These are phyloP conservation scores for Pelodiscus sinensis DNA, from an alignment of 2,113 vertebrate species.

Conservation along the genomic window DNA sequence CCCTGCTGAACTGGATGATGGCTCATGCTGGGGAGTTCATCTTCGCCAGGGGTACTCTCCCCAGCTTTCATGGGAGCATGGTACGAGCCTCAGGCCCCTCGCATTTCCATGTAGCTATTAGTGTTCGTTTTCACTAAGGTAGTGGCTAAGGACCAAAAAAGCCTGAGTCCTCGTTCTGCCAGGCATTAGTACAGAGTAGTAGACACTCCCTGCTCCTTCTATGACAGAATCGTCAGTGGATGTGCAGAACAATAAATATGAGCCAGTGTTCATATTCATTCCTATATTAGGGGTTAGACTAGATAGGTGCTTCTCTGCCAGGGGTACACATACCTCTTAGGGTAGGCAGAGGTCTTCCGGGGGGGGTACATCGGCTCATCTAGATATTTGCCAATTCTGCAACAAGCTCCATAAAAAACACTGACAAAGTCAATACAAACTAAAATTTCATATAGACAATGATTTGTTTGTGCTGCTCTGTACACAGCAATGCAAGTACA, in stretches of 20 bases:
- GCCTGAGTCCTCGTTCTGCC: not conserved
- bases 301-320: not conserved
- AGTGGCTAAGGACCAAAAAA: not conserved
- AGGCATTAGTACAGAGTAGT: not conserved
- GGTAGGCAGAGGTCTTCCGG: too few relatives aligned
- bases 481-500: too few relatives aligned
- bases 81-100: not conserved
- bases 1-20: rapidly evolving
- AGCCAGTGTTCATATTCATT: not conserved
- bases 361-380: too few relatives aligned
- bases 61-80: not conserved
- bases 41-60: rapidly evolving
- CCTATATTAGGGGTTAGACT: not conserved
- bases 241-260: not conserved
- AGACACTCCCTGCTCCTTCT: not conserved
- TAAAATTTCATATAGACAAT: too few relatives aligned
- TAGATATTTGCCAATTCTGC: too few relatives aligned
- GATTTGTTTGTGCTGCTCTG: too few relatives aligned
- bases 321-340: too few relatives aligned
- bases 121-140: not conserved
- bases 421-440: too few relatives aligned
- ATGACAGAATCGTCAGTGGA: not conserved
- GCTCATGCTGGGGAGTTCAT: not conserved
- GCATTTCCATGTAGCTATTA: not conserved
- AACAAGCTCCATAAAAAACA: too few relatives aligned